Conservation (phyloP, 2,113 vertebrate genomes). For the Myotis brandtii region DNA sequence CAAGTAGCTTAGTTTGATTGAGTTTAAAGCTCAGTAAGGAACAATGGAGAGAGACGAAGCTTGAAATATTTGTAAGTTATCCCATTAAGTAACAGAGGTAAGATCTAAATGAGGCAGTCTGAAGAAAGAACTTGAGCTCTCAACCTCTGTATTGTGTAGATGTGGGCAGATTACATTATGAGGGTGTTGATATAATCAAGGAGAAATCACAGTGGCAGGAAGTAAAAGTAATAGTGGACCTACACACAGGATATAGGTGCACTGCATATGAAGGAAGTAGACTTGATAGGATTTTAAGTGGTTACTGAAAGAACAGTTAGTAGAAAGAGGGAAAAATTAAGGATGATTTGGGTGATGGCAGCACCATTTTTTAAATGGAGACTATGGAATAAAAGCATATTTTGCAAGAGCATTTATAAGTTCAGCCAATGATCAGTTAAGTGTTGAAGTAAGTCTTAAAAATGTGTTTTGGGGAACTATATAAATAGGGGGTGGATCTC, state of each 20-base stretch:
- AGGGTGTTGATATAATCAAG: background rate
- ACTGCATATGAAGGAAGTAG: background rate
- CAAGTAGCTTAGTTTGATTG: background rate
- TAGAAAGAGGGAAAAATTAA: background rate
- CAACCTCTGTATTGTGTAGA: background rate
- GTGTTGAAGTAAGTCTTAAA: background rate
- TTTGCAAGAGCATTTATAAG: background rate
- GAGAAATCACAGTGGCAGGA: background rate
- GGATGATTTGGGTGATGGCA: background rate
- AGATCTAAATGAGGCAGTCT: background rate
- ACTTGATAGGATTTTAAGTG: slow-evolving; percentile 16
- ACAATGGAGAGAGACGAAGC: background rate
- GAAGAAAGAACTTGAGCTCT: background rate
- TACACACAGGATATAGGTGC: background rate
- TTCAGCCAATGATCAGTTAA: background rate
- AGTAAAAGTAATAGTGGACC: background rate
- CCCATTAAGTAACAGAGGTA: background rate
- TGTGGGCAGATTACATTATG: background rate
- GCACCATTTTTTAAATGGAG: background rate
- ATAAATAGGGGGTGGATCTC: background rate
- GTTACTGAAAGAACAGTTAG: background rate
- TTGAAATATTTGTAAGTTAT: background rate
- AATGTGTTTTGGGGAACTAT: background rate
- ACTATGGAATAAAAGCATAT: background rate
- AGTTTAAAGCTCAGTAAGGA: background rate